Evolutionary conservation across 2,113 vertebrate genomes (phyloP), one percentile per base, ranked within the genome.

Genomic region (Chaetorhynchus papuensis): DNA sequence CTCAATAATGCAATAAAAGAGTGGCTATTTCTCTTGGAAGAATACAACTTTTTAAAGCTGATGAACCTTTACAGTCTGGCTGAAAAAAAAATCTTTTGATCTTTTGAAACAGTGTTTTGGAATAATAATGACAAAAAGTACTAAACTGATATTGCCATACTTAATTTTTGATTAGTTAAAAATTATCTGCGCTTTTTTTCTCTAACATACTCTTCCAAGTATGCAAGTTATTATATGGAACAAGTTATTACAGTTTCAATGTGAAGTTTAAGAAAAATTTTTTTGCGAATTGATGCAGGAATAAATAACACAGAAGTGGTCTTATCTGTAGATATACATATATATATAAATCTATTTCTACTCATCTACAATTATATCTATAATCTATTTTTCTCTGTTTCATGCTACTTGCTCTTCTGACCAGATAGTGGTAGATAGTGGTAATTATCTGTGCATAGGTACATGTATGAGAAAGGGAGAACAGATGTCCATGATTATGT

Each of bases 401-500:
- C 42, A 11, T 68, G 30, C 27, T 77, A 16, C 68, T 83, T 87
- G 33, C 31, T 83, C 8, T 90, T 79, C 60, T 87, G 72, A 63
- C 68, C 71, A 93, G n/a, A n/a, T n/a, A n/a, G n/a, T n/a, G n/a
- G 89, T 21, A 65, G 60, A 68, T 45, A 94, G 69, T 79, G 84
- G 65, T 68, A 96, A 94, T 89, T 86, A 76, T 96, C 92, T 93
- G 47, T 70, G 39, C 68, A 57, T 49, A 94, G 68, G 47, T 87
- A 76, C 66, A 53, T 31, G 75, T 52, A 91, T 91, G 95, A 95
- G 72, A 86, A 88, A 96, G 94, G 93, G 84, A 96, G 97, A 98
- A 97, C 98, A 98, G 98, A 98, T 98, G 98, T 98, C 97, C 88
- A 92, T 95, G 96, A 98, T 98, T 98, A 98, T 97, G 97, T 97